These are phyloP conservation scores for Amblyopsis hoosieri DNA, from an alignment of 2,797 vertebrate species.

Conservation along the genomic window DNA sequence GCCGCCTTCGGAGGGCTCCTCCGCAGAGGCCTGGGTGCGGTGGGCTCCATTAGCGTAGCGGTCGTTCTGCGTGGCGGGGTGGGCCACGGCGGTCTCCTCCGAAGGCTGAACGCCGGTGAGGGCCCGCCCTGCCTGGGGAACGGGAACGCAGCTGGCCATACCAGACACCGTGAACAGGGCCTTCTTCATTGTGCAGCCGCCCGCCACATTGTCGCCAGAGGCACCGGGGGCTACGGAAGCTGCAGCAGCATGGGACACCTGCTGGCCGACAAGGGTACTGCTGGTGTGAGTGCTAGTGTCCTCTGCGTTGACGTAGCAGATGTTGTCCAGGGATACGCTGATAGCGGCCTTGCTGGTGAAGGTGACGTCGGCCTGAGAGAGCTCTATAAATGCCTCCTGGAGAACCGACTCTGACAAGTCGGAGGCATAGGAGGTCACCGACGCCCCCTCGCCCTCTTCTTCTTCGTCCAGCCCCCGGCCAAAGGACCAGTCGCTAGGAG, in stretches of 20 bases:
- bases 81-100: slow-evolving; percentile 61
- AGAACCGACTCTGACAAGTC: slow-evolving; percentile 97
- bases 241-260: slow-evolving; percentile 50
- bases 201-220: slow-evolving; percentile 67
- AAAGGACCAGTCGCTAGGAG: slow-evolving; percentile 74
- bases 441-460: slow-evolving; percentile 84
- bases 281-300: slow-evolving; percentile 77
- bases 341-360: slow-evolving; percentile 94
- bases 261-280: slow-evolving; percentile 72
- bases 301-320: slow-evolving; percentile 86
- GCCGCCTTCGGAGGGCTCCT: slow-evolving; percentile 45
- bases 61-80: slow-evolving; percentile 47
- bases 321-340: slow-evolving; percentile 90
- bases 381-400: slow-evolving; percentile 97
- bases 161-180: slow-evolving; percentile 93
- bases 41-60: slow-evolving; percentile 48
- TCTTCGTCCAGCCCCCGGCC: slow-evolving; percentile 73
- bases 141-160: slow-evolving; percentile 90
- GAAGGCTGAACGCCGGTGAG: slow-evolving; percentile 80
- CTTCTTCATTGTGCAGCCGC: slow-evolving; percentile 87
- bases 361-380: slow-evolving; percentile 91
- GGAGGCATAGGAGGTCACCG: slow-evolving; percentile 91
- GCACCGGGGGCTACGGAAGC: slow-evolving; percentile 44
- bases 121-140: slow-evolving; percentile 89
- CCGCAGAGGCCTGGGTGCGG: slow-evolving; percentile 35